These are phyloP conservation scores for Vulpes vulpes DNA, from an alignment of 2,113 vertebrate species.

Conservation along the genomic window DNA sequence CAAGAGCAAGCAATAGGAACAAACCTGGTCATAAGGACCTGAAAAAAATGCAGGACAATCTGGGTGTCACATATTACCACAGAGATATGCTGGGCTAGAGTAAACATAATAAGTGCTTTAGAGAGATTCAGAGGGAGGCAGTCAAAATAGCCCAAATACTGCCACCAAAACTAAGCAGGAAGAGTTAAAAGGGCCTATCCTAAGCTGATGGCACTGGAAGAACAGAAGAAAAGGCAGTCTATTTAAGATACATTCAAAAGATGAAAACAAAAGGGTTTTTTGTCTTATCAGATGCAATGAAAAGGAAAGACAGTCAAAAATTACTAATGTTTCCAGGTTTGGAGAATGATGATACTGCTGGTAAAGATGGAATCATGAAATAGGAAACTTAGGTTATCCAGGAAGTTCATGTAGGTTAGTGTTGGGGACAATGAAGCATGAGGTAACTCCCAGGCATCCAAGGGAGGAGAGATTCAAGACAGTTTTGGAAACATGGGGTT, in stretches of 20 bases:
- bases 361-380: not conserved
- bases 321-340: not conserved
- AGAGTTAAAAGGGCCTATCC: not conserved
- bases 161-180: conserved; percentile 4
- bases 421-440: not conserved
- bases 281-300: not conserved
- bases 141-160: not conserved
- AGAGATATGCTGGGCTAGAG: not conserved
- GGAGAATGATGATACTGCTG: not conserved
- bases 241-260: not conserved
- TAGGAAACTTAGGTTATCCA: not conserved
- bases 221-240: not conserved
- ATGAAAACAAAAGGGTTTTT: not conserved
- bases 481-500: not conserved
- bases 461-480: not conserved
- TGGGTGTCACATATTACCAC: not conserved
- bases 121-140: not conserved
- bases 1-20: not conserved
- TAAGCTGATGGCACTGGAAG: not conserved
- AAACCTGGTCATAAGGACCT: not conserved
- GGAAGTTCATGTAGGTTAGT: not conserved
- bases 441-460: not conserved
- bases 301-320: conserved; percentile 15
- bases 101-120: not conserved
- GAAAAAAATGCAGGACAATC: not conserved